Evolutionary conservation across 1,140 invertebrate species (phyloP).

Genomic region (Lepidotrigona ventralis): DNA sequence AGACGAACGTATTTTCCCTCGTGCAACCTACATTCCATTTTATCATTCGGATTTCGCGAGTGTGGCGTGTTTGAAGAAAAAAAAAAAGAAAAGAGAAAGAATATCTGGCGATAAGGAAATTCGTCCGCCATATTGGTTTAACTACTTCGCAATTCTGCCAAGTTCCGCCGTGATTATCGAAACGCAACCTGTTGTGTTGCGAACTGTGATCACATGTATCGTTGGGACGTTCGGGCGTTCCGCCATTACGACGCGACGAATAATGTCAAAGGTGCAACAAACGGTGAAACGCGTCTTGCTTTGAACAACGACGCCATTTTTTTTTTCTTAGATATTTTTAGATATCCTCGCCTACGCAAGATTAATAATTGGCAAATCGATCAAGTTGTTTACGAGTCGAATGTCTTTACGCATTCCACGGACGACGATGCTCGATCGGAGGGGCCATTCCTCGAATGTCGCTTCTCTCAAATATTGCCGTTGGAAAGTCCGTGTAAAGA

Average conservation of each 20-base stretch:
- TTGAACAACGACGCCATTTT: background rate
- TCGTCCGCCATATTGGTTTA: background rate
- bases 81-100: background rate
- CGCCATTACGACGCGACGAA: background rate
- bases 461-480: too few relatives aligned
- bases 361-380: too few relatives aligned
- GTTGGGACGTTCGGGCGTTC: background rate
- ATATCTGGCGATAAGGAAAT: conserved; percentile 27
- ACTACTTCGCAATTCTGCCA: conserved; percentile 3
- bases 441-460: too few relatives aligned
- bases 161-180: conserved; percentile 16
- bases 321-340: too few relatives aligned
- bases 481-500: too few relatives aligned
- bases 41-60: conserved; percentile 33
- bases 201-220: background rate
- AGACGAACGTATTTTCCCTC: background rate
- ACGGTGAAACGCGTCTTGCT: background rate
- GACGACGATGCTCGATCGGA: too few relatives aligned
- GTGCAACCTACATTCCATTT: conserved; percentile 49
- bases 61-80: conserved; percentile 1
- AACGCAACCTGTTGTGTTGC: conserved; percentile 10
- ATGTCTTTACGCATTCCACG: too few relatives aligned
- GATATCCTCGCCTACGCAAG: too few relatives aligned
- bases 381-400: too few relatives aligned
- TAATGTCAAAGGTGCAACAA: conserved; percentile 4